Evolutionary conservation across 2,113 vertebrate genomes (phyloP).

Genomic region (Plectropomus leopardus): DNA sequence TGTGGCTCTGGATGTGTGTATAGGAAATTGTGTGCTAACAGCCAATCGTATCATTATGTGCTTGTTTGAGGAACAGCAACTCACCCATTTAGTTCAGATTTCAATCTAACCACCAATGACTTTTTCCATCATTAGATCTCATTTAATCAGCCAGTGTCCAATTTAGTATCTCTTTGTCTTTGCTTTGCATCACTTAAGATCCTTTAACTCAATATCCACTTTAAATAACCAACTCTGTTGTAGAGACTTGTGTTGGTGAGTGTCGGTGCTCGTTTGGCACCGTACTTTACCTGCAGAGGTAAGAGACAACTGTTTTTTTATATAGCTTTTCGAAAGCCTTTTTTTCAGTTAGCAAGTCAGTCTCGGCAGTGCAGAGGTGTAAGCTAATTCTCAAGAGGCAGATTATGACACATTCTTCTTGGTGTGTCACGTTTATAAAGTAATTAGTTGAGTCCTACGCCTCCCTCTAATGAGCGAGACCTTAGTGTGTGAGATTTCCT

Average conservation of each 20-base stretch:
- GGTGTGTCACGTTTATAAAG: slow-evolving; percentile 51
- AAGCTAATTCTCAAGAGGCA: slow-evolving; percentile 32
- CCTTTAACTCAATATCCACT: slow-evolving; percentile 21
- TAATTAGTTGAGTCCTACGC: slow-evolving; percentile 56
- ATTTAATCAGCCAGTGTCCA: slow-evolving; percentile 5
- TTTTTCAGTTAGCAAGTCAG: background rate
- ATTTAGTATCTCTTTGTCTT: slow-evolving; percentile 24
- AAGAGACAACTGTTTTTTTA: background rate
- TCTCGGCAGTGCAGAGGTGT: slow-evolving; percentile 40
- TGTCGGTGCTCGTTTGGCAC: slow-evolving; percentile 7
- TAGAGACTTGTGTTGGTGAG: background rate
- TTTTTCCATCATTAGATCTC: slow-evolving; percentile 33
- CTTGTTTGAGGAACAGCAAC: slow-evolving; percentile 13
- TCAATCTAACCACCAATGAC: slow-evolving; percentile 32
- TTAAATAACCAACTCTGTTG: background rate
- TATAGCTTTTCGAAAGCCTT: background rate
- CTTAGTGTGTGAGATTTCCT: slow-evolving; percentile 47
- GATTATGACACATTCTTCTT: slow-evolving; percentile 53
- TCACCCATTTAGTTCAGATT: slow-evolving; percentile 52
- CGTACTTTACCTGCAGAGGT: slow-evolving; percentile 10
- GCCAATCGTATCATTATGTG: slow-evolving; percentile 13
- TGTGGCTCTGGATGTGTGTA: background rate
- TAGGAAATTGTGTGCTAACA: background rate
- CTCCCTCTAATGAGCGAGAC: slow-evolving; percentile 57
- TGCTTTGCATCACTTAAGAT: slow-evolving; percentile 13